phyloP scores from a whole-genome alignment of 2,797 vertebrate species.

The Ciconia nigra region DNA sequence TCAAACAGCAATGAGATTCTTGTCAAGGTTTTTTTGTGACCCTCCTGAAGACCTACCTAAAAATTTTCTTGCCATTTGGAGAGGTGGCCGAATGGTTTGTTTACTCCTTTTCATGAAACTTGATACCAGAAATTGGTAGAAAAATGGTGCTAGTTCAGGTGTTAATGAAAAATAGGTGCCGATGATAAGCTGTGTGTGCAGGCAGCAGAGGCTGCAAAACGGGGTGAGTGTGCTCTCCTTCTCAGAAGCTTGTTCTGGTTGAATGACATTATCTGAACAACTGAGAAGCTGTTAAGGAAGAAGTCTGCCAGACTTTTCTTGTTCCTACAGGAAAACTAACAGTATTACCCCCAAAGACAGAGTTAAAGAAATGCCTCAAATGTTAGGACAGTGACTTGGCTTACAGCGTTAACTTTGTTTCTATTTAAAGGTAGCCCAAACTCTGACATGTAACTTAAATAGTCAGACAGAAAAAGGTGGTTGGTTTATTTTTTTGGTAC shows the following conservation, averaged over 20 bases:
- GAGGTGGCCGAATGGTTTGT: background rate
- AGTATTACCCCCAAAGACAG: background rate
- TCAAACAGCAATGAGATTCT: background rate
- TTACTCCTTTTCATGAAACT: background rate
- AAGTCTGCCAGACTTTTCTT: conserved; percentile 7
- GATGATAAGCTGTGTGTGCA: background rate
- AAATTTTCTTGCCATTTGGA: background rate
- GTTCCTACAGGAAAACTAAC: conserved; percentile 18
- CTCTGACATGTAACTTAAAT: background rate
- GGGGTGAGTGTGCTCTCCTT: rapidly evolving
- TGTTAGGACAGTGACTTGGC: background rate
- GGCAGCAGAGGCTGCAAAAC: background rate
- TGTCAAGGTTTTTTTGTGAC: rapidly evolving
- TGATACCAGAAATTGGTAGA: background rate
- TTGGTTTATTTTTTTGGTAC: background rate
- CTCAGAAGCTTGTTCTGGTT: background rate
- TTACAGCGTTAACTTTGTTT: background rate
- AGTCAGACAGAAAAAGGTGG: conserved; percentile 42
- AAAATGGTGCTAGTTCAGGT: background rate
- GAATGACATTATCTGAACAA: background rate
- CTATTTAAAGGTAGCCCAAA: conserved; percentile 15
- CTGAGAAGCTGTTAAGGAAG: background rate
- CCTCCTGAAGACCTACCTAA: background rate
- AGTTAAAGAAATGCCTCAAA: background rate
- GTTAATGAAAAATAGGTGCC: background rate